Base-by-base conservation (phyloP, 2,888 invertebrate genomes). In the Aethes cnicana region DNA sequence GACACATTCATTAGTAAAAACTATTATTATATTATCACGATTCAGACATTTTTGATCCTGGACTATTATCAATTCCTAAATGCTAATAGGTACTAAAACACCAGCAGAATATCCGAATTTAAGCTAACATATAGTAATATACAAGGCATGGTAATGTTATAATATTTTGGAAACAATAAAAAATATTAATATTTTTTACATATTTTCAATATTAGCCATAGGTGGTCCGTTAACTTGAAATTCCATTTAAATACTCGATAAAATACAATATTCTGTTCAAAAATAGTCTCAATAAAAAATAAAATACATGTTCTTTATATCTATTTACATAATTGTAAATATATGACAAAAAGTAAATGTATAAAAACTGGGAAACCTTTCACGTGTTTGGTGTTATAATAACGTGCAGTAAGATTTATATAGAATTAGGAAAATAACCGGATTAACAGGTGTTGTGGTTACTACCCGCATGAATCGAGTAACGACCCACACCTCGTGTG, bases 361-460 rank as follows among this genome's bases (percentile, higher is more conserved):
- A 5, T 14, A 39, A 23, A 39, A 47, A 12, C n/a, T 4, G 18
- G 23, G 32, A 17, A 28, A 17, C 17, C 26, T 26, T 41, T 41
- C 47, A 30, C 14, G 46, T 46, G 36, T 18, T 21, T n/a, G n/a
- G n/a, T 41, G 9, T 5, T 12, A 41, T n/a, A 26, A 41, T n/a
- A 41, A 18, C 48, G 37, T 47, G 47, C 30, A 37, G 37, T 18
- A 11, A 23, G 23, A 12, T 33, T 26, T 47, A 9, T 39, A 18
- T 47, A 12, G 21, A 25, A 33, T 30, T 54, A 43, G 12, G 23
- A 43, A 32, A 21, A 6, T 30, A 56, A 59, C 55, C 46, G 50
- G 56, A 44, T 33, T 43, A 48, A 20, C 54, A 53, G 55, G 56
- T 59, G 57, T n/a, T 36, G 30, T 49, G 35, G 44, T 57, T 56